Base-by-base conservation (phyloP, 2,113 vertebrate genomes). In the Crypturellus undulatus region DNA sequence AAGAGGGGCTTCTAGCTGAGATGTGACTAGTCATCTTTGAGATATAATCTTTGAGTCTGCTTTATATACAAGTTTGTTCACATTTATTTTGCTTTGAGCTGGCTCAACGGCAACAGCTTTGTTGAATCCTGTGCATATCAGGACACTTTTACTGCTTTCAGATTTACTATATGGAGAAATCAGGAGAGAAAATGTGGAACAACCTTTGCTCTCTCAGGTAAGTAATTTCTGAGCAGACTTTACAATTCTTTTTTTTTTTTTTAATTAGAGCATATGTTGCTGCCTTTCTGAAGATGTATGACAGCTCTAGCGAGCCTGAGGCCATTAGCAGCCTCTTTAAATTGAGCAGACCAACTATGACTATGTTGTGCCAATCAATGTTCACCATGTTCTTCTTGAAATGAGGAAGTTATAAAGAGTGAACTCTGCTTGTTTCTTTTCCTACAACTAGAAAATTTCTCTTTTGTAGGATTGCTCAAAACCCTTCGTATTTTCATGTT, bases 401-500 rank as follows among this genome's bases (percentile, higher is more conserved):
- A 70, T 12, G 4, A 1, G 0, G 8, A 25, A 45, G 20, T 0
- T 0, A 52, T 20, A 93, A 30, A 63, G 83, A 54, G 2, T 22
- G 4, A 0, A 1, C 34, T 84, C 26, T 49, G 49, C 22, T 49
- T 49, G 21, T 49, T 49, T 32, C 32, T 17, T 24, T 43, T 26
- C 45, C 18, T 64, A 9, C 7, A 68, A 34, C 30, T 36, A 62
- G 5, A 40, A 75, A 49, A 25, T 24, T 47, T 52, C 36, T 71
- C 69, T 25, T 52, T 38, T 71, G 45, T 51, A 18, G 16, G 14
- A 34, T 36, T 70, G 32, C 47, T 17, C 25, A 58, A 0, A 88
- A 2, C 0, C 6, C 76, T 77, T 62, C 30, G 51, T 82, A 59
- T 45, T 4, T 34, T 30, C 9, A 42, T 54, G 36, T 38, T 83